Percentiles rank a stretch among this genome's conserved stretches.
Conservation (phyloP, 2,888 invertebrate genomes). For the Maniola hyperantus region DNA sequence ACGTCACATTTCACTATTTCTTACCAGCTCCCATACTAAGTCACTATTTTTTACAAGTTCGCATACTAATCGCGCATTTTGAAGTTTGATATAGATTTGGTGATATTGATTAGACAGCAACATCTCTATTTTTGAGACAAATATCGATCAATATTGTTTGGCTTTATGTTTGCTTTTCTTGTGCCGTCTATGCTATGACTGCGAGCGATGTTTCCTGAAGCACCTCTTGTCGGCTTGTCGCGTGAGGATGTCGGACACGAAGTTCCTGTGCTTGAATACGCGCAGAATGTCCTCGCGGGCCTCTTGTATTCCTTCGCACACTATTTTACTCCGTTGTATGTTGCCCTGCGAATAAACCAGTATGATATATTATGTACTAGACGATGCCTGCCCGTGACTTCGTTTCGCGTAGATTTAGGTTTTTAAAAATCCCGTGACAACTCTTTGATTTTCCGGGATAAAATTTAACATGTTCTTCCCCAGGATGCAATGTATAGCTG, state of each 20-base stretch:
- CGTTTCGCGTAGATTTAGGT: no score
- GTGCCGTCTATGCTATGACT: slow-evolving; percentile 63
- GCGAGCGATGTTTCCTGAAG: slow-evolving; percentile 94
- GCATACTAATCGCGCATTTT: no score
- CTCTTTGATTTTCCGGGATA: no score
- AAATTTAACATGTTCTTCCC: no score
- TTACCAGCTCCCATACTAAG: no score
- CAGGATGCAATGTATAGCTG: no score
- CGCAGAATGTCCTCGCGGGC: slow-evolving; percentile 93
- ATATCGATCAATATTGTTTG: slow-evolving; percentile 26
- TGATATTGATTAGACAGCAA: no score
- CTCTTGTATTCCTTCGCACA: slow-evolving; percentile 95
- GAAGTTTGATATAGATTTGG: no score
- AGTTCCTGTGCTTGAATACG: slow-evolving; percentile 94
- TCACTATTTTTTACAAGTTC: no score
- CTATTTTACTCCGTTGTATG: slow-evolving; percentile 96
- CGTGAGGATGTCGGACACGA: slow-evolving; percentile 94
- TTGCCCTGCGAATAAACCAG: slow-evolving; percentile 88
- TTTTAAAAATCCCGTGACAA: no score
- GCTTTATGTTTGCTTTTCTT: slow-evolving; percentile 35
- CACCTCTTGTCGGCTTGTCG: slow-evolving; percentile 96
- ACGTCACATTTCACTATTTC: no score
- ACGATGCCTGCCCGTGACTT: no score
- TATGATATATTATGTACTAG: background rate
- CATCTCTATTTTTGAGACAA: background rate